Evolutionary conservation across 2,888 invertebrate species (phyloP), one percentile per base, ranked within the genome.

Genomic region (Archips xylosteana): DNA sequence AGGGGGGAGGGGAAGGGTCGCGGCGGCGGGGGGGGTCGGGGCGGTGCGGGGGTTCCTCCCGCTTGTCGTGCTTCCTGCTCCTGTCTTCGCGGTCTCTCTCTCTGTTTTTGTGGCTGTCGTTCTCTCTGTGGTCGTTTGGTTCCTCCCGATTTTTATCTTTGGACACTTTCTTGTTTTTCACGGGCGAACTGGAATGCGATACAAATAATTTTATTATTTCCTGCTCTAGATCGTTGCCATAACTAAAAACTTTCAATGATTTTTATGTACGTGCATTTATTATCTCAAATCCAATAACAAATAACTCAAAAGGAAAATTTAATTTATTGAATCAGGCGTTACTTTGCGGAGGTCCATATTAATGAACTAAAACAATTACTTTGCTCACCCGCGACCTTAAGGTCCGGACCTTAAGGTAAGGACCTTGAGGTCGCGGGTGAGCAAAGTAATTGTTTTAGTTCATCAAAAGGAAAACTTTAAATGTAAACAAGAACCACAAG

Each of bases 11-110:
- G 23, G 23, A 23, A 1, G 39, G 39, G 39, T 39, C 39, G 39
- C 6, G 39, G 39, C 78, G 59, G 87, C 85, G 2, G 82, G 79
- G n/a, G 39, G 3, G 1, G 39, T 90, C 0, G 89, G 88, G 1
- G 92, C 90, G 0, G 83, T 4, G 49, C 49, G 49, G 6, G 49
- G 49, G 4, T 0, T 84, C 81, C 3, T 87, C 83, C 6, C 85
- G 82, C 75, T 92, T 94, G 74, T 94, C 95, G 78, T 93, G 89
- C 79, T 90, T 94, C 71, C 87, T 92, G 75, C 75, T 84, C 61
- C 87, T 87, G 42, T 93, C 94, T 74, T 94, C 94, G 78, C 90
- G 94, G 59, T 90, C 92, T 71, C 89, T 39, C 6, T 39, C 6
- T 5, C 39, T 39, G 5, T 39, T 88, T 94, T 90, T 89, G 70